Conservation (phyloP, 2,113 vertebrate genomes). For the Grantiella picta region DNA sequence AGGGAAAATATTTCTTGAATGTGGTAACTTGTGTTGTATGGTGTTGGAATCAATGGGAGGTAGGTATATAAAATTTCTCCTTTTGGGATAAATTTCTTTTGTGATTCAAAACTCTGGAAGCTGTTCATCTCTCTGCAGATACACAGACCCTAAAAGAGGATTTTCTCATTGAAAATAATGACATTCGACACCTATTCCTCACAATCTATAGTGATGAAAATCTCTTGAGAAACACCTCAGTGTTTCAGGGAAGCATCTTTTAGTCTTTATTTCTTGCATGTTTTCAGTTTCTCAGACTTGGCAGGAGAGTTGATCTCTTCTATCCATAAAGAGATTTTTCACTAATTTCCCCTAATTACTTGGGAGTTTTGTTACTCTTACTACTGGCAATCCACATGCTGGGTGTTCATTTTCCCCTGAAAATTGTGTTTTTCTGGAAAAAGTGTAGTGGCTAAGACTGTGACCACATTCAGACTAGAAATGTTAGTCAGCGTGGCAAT, state of each 20-base stretch:
- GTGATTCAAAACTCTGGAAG: neutral
- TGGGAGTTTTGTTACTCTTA: neutral
- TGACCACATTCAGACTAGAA: neutral
- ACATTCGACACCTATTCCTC: neutral
- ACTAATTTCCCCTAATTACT: neutral
- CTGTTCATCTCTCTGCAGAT: neutral
- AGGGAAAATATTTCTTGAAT: neutral
- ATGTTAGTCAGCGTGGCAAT: neutral
- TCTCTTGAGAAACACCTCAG: neutral
- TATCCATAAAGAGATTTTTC: fast-evolving
- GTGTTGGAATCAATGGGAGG: neutral
- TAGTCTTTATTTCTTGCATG: neutral
- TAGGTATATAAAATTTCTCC: neutral
- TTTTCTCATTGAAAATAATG: neutral
- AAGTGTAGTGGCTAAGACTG: neutral
- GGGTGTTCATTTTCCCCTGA: neutral
- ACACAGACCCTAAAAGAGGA: neutral
- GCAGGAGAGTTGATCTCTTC: neutral
- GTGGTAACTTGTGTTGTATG: neutral
- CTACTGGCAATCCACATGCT: neutral
- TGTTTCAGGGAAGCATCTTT: neutral
- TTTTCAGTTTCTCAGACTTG: neutral
- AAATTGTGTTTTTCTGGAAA: neutral
- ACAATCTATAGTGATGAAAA: neutral
- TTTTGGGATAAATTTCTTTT: neutral